Evolutionary conservation across 1,140 invertebrate species (phyloP).

Genomic region (Stegodyphus dumicola): DNA sequence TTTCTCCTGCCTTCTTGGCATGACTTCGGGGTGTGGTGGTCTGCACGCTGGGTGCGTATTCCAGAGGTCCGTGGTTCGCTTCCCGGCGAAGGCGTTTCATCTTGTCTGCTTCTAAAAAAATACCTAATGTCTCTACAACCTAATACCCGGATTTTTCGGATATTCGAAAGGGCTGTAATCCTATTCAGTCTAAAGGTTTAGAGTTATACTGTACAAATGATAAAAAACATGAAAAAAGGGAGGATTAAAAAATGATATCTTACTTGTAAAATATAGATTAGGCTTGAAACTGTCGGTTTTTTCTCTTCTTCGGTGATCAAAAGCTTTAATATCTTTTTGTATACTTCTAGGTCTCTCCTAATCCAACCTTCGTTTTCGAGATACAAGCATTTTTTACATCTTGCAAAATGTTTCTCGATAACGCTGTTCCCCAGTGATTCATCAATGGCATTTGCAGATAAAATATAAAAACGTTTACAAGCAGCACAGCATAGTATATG

Average conservation of each 20-base stretch:
- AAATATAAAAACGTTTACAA: conserved; percentile 37
- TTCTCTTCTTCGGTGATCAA: conserved; percentile 38
- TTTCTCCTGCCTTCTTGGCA: too few species aligned
- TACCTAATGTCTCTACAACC: too few species aligned
- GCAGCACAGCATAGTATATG: conserved; percentile 40
- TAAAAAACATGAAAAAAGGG: too few species aligned
- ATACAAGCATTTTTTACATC: conserved; percentile 39
- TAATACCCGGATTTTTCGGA: too few species aligned
- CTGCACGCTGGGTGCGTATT: too few species aligned
- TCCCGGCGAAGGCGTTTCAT: too few species aligned
- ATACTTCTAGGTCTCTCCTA: conserved; percentile 50
- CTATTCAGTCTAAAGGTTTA: too few species aligned
- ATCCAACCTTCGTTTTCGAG: conserved; percentile 56
- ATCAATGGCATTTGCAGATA: conserved; percentile 19
- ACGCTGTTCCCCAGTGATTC: conserved; percentile 14
- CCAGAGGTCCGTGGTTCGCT: too few species aligned
- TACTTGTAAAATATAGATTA: conserved; percentile 49
- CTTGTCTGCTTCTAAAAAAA: too few species aligned
- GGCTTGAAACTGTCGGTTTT: background rate
- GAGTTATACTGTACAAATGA: too few species aligned
- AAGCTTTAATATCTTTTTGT: conserved; percentile 42
- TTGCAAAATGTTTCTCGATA: conserved; percentile 9
- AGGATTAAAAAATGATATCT: background rate
- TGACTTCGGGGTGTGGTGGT: too few species aligned
- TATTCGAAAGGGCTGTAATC: too few species aligned